phyloP scores from a whole-genome alignment of 2,797 vertebrate species.

The Gymnodraco acuticeps region DNA sequence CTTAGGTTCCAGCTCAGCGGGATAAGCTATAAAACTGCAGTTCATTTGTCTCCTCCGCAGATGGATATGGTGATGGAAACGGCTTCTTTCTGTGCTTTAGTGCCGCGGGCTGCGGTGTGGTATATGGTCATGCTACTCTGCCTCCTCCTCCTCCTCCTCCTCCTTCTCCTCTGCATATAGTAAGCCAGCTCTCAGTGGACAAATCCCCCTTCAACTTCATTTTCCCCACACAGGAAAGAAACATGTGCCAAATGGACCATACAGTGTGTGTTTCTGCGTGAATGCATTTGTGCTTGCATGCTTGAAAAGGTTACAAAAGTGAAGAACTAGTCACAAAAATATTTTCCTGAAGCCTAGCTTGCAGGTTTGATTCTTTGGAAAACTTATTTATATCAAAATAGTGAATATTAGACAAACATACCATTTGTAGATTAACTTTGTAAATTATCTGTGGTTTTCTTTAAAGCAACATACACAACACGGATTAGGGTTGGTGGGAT shows the following conservation, averaged over 20 bases:
- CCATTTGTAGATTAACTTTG: background rate
- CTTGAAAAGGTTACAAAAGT: conserved; percentile 16
- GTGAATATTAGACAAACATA: background rate
- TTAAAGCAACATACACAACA: too few relatives aligned
- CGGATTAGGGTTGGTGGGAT: too few relatives aligned
- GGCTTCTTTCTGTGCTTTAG: conserved; percentile 58
- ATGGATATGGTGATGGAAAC: conserved; percentile 73
- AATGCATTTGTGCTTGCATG: background rate
- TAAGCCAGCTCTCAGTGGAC: conserved; percentile 63
- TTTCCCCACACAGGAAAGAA: conserved; percentile 54
- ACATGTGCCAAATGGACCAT: conserved; percentile 68
- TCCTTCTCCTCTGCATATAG: conserved; percentile 41
- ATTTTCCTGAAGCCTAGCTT: conserved; percentile 3
- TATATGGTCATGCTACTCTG: conserved; percentile 49
- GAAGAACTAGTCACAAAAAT: conserved; percentile 2
- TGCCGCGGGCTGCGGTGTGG: conserved; percentile 68
- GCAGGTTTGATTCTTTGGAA: background rate
- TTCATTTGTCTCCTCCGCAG: conserved; percentile 73
- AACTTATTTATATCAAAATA: background rate
- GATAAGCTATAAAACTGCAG: conserved; percentile 74
- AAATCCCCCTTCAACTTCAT: conserved; percentile 57
- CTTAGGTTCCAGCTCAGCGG: conserved; percentile 70
- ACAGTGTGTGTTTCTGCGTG: conserved; percentile 1
- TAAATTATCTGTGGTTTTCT: too few relatives aligned
- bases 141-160: conserved; percentile 44